Conservation (phyloP, 2,888 invertebrate species). For the Drosophila hamatofila region DNA sequence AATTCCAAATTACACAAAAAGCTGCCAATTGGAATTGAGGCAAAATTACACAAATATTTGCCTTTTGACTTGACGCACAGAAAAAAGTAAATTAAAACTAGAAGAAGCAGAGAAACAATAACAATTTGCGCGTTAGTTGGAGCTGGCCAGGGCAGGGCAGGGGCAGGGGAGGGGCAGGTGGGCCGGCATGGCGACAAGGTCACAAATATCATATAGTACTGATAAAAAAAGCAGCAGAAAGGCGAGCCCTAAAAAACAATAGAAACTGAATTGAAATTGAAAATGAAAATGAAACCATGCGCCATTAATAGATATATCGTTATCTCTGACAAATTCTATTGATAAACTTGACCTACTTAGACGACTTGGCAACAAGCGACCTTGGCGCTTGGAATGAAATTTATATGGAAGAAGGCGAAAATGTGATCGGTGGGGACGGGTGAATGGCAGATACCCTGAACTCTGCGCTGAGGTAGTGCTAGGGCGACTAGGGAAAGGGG, state of each 20-base stretch:
- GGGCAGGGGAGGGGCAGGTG: neutral
- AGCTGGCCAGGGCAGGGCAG: neutral
- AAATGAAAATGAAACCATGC: conserved; percentile 31
- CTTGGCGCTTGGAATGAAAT: conserved; percentile 29
- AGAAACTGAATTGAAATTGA: conserved; percentile 22
- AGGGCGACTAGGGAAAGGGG: neutral
- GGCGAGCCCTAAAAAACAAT: conserved; percentile 25
- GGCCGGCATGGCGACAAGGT: conserved; percentile 51
- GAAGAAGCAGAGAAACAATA: conserved; percentile 11
- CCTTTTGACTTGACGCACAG: conserved; percentile 44
- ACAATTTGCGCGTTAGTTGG: conserved; percentile 18
- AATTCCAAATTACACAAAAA: conserved; percentile 65
- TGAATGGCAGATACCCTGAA: neutral
- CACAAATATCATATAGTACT: conserved; percentile 51
- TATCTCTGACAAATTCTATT: conserved; percentile 33
- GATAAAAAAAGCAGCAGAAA: conserved; percentile 44
- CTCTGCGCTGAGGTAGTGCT: neutral
- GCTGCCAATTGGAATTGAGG: conserved; percentile 39
- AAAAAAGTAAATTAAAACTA: conserved; percentile 30
- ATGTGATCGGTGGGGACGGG: neutral
- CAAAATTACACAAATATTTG: conserved; percentile 67
- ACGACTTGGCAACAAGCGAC: conserved; percentile 20
- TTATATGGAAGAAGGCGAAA: conserved; percentile 1
- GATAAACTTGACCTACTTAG: conserved; percentile 77
- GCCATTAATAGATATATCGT: conserved; percentile 59